Evolutionary conservation across 2,113 vertebrate genomes (phyloP).

Genomic region (Phaethornis superciliosus): DNA sequence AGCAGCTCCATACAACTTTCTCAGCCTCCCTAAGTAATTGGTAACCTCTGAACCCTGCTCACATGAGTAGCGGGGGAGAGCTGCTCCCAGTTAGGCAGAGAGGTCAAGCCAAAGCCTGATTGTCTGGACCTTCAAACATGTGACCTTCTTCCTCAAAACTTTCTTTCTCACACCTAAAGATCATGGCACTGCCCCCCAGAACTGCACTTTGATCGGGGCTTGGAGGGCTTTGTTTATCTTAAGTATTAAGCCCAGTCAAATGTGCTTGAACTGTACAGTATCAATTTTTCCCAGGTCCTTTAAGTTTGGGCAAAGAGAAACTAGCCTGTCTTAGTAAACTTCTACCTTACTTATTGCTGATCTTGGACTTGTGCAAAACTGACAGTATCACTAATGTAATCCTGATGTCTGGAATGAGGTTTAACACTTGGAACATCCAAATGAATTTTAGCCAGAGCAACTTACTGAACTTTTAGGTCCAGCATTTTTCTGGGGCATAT

Average conservation of each 20-base stretch:
- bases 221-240: conserved; percentile 68
- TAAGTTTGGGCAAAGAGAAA: not conserved
- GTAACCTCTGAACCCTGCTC: conserved; percentile 86
- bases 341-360: not conserved
- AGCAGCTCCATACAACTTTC: conserved; percentile 83
- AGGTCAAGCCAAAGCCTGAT: conserved; percentile 72
- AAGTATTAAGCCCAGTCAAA: conserved; percentile 57
- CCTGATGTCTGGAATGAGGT: conserved; percentile 36
- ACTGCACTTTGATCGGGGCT: conserved; percentile 42
- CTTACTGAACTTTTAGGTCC: conserved; percentile 44
- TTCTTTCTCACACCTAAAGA: conserved; percentile 76
- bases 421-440: conserved; percentile 44
- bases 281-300: conserved; percentile 31
- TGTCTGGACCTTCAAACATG: conserved; percentile 66
- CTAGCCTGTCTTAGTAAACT: not conserved
- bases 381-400: conserved; percentile 52
- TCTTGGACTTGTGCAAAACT: conserved; percentile 19
- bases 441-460: not conserved
- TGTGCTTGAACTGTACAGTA: conserved; percentile 55
- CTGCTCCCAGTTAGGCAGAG: conserved; percentile 58
- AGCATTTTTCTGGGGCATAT: not conserved
- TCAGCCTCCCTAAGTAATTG: conserved; percentile 89
- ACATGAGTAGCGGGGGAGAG: conserved; percentile 72
- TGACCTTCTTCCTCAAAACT: conserved; percentile 70
- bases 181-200: conserved; percentile 59